Evolutionary conservation across 2,113 vertebrate genomes (phyloP).

Genomic region (Gyps fulvus): DNA sequence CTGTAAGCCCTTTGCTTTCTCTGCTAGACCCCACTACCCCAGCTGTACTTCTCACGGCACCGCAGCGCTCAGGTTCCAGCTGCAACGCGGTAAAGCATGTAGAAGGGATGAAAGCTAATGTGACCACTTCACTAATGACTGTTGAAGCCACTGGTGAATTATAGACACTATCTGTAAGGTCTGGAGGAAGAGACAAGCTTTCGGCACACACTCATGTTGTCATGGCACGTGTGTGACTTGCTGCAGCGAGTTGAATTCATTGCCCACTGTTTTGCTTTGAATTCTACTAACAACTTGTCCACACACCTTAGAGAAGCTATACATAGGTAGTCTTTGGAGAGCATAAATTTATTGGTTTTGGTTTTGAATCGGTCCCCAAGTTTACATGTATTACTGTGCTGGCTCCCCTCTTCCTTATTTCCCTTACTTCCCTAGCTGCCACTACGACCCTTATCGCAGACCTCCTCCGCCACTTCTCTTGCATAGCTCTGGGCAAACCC

Average conservation of each 20-base stretch:
- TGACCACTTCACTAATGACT: not conserved
- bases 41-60: not conserved
- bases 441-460: not conserved
- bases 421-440: not conserved
- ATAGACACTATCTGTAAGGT: not conserved
- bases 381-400: not conserved
- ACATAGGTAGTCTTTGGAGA: not conserved
- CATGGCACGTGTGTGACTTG: not conserved
- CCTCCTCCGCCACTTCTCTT: not conserved
- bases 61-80: fast-evolving
- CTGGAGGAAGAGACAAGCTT: not conserved
- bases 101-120: not conserved
- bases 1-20: not conserved
- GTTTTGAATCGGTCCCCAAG: not conserved
- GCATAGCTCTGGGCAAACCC: not conserved
- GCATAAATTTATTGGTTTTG: not conserved
- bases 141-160: not conserved
- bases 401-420: not conserved
- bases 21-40: not conserved
- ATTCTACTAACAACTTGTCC: not conserved
- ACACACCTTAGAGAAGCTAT: not conserved
- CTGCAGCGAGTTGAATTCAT: not conserved
- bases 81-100: not conserved
- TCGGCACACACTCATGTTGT: not conserved
- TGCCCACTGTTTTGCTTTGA: not conserved